phyloP scores from a whole-genome alignment of 2,113 vertebrate species.

The Balaeniceps rex region DNA sequence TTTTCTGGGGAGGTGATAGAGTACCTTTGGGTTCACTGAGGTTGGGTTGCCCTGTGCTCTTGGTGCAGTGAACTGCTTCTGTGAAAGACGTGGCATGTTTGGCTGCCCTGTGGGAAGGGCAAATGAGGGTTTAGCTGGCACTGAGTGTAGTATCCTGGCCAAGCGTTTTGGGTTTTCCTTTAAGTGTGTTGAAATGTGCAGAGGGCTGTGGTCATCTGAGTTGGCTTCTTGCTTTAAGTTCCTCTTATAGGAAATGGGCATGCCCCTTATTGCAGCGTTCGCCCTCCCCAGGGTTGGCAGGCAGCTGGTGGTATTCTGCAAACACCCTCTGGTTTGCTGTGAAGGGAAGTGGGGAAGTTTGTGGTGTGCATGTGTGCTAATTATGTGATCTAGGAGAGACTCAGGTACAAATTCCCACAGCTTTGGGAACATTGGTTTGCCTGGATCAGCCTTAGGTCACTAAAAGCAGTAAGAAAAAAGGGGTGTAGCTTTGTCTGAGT shows the following conservation, averaged over 20 bases:
- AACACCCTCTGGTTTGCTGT: not conserved
- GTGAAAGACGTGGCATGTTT: not conserved
- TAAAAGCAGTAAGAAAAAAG: not conserved
- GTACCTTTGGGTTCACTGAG: not conserved
- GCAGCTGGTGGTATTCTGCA: not conserved
- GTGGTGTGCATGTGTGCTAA: not conserved
- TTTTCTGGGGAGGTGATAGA: not conserved
- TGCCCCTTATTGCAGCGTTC: fast-evolving
- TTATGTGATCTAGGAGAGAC: not conserved
- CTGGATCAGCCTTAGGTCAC: not conserved
- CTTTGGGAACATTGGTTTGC: not conserved
- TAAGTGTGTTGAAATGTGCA: not conserved
- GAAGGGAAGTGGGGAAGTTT: not conserved
- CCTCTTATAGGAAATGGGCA: not conserved
- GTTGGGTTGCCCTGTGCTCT: not conserved
- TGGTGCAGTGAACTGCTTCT: not conserved
- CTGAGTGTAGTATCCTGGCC: not conserved
- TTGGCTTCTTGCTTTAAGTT: not conserved
- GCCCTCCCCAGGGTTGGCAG: not conserved
- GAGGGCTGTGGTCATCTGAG: not conserved
- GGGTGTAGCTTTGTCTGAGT: not conserved
- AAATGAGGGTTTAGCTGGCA: not conserved
- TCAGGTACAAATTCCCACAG: not conserved
- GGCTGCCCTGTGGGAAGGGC: not conserved
- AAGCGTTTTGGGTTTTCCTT: not conserved